These are phyloP conservation scores for Hemibagrus wyckioides DNA, from an alignment of 2,113 vertebrate species.

Conservation along the genomic window DNA sequence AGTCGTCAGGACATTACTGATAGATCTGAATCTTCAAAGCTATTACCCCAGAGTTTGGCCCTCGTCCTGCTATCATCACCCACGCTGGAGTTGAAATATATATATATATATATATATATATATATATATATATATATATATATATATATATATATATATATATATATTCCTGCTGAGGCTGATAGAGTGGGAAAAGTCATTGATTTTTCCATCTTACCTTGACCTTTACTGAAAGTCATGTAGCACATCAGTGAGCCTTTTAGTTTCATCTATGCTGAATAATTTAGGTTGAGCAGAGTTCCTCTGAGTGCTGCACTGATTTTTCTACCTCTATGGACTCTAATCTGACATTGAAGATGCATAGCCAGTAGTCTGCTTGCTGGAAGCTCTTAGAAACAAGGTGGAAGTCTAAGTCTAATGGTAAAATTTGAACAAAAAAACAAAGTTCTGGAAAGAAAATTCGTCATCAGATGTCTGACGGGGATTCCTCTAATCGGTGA, in stretches of 20 bases:
- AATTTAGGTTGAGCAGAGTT: slow-evolving; percentile 67
- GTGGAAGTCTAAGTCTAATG: too few species aligned
- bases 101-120: too few species aligned
- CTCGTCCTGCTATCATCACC: neutral
- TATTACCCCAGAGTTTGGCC: neutral
- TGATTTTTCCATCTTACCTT: slow-evolving; percentile 68
- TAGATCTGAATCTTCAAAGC: neutral
- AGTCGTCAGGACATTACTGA: neutral
- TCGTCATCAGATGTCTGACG: slow-evolving; percentile 50
- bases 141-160: too few species aligned
- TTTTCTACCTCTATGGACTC: slow-evolving; percentile 42
- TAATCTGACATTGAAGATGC: slow-evolving; percentile 42
- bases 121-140: too few species aligned
- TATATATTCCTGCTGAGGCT: slow-evolving; percentile 26
- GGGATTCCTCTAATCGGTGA: slow-evolving; percentile 53
- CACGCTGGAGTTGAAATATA: neutral
- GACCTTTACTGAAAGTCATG: slow-evolving; percentile 67
- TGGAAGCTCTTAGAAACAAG: neutral
- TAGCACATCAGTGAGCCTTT: slow-evolving; percentile 64
- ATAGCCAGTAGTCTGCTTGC: slow-evolving; percentile 3
- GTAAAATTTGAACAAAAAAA: neutral
- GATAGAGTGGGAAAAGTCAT: slow-evolving; percentile 53
- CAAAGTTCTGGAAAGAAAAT: too few species aligned
- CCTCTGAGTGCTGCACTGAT: slow-evolving; percentile 52
- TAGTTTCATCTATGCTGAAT: slow-evolving; percentile 67